phyloP scores from a whole-genome alignment of 2,888 invertebrate genomes.

The Tillus elongatus region DNA sequence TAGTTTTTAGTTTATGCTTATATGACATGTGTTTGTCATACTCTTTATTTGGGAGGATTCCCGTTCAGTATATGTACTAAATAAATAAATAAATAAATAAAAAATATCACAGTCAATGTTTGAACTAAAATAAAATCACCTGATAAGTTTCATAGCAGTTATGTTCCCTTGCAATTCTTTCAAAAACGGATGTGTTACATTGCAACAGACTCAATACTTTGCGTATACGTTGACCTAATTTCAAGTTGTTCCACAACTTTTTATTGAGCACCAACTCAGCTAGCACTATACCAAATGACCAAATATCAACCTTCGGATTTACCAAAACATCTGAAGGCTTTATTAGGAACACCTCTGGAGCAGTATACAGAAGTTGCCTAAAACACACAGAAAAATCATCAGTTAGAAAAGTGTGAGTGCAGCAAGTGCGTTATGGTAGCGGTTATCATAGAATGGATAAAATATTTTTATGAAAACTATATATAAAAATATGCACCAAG shows the following conservation, averaged over 20 bases:
- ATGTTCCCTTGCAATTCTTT: conserved; percentile 71
- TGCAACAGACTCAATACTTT: conserved; percentile 68
- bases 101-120: no score
- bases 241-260: conserved; percentile 63
- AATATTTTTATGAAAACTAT: no score
- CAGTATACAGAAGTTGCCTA: conserved; percentile 67
- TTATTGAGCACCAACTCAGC: conserved; percentile 66
- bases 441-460: no score
- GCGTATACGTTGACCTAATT: conserved; percentile 63
- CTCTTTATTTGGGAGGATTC: no score
- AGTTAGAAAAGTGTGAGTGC: no score
- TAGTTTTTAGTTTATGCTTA: no score
- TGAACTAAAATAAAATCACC: conserved; percentile 42
- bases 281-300: conserved; percentile 88
- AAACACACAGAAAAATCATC: no score
- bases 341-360: conserved; percentile 71
- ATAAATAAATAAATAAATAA: no score
- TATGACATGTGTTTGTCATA: no score
- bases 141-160: conserved; percentile 57
- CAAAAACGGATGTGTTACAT: conserved; percentile 49
- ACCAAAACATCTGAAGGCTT: conserved; percentile 43
- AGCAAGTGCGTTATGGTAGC: no score
- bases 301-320: conserved; percentile 79
- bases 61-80: no score
- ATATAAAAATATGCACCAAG: no score